phyloP scores from a whole-genome alignment of 2,113 vertebrate species.

The Tragelaphus imberbis region DNA sequence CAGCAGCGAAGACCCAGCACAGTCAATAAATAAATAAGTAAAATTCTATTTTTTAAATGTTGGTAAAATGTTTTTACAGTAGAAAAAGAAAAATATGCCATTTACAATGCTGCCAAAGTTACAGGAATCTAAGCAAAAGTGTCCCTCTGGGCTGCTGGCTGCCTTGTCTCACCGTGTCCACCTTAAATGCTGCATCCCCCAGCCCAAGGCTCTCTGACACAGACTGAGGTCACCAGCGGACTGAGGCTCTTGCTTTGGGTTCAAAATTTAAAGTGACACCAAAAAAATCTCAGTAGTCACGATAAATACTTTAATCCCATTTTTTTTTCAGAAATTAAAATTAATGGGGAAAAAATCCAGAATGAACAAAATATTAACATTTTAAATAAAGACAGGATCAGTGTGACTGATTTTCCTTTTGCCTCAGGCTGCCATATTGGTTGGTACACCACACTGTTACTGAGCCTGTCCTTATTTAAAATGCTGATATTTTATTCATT shows the following conservation, averaged over 20 bases:
- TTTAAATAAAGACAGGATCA: background rate
- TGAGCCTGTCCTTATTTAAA: background rate
- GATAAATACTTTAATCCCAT: background rate
- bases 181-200: background rate
- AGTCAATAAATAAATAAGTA: background rate
- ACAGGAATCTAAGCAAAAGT: background rate
- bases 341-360: background rate
- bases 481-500: background rate
- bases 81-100: background rate
- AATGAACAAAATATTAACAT: background rate
- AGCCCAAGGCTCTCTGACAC: background rate
- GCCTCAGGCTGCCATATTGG: too few relatives aligned
- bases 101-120: background rate
- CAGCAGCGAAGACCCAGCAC: background rate
- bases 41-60: background rate
- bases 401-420: background rate
- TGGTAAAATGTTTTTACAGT: background rate
- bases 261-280: background rate
- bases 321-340: background rate
- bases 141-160: background rate
- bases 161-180: background rate
- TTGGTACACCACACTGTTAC: background rate
- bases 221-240: background rate
- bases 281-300: background rate
- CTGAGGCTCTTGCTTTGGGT: background rate